A percentile compares a stretch with the other conserved stretches of the same genome.
Conservation (phyloP, 2,797 vertebrate species). For the Labeo calbasu region DNA sequence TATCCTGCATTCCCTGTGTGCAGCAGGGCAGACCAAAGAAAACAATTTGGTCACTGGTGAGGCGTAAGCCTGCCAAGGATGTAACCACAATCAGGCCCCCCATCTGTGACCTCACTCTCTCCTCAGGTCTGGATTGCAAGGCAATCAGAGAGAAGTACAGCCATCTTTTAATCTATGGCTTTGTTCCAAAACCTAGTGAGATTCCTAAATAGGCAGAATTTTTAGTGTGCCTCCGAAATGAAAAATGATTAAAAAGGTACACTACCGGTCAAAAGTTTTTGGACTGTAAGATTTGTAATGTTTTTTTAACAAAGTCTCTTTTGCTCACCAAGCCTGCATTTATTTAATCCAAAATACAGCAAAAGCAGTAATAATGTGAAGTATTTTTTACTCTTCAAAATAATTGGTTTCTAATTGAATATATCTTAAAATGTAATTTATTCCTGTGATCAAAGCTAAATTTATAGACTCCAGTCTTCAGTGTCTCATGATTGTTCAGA, state of each 20-base stretch:
- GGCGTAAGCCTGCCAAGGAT: conserved; percentile 49
- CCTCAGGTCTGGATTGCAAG: conserved; percentile 34
- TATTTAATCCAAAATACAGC: too few relatives aligned
- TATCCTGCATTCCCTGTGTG: conserved; percentile 56
- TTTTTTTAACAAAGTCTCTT: too few relatives aligned
- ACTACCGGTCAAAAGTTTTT: too few relatives aligned
- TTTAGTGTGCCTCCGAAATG: neutral
- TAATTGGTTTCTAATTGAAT: too few relatives aligned
- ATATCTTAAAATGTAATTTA: too few relatives aligned
- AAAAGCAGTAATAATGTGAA: too few relatives aligned
- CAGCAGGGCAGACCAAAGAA: conserved; percentile 55
- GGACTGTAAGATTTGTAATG: too few relatives aligned
- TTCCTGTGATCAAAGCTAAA: too few relatives aligned
- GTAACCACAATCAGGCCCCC: conserved; percentile 39
- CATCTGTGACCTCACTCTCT: conserved; percentile 50
- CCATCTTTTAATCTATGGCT: conserved; percentile 6
- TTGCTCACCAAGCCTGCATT: too few relatives aligned
- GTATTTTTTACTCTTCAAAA: too few relatives aligned
- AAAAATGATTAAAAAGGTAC: neutral
- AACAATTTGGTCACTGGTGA: conserved; percentile 55
- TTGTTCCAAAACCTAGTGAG: neutral
- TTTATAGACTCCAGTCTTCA: too few relatives aligned
- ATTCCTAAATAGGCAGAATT: neutral
- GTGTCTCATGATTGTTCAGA: too few relatives aligned
- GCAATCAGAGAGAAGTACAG: conserved; percentile 31